Base-by-base conservation (phyloP, 2,797 vertebrate species). In the Cuniculus paca region DNA sequence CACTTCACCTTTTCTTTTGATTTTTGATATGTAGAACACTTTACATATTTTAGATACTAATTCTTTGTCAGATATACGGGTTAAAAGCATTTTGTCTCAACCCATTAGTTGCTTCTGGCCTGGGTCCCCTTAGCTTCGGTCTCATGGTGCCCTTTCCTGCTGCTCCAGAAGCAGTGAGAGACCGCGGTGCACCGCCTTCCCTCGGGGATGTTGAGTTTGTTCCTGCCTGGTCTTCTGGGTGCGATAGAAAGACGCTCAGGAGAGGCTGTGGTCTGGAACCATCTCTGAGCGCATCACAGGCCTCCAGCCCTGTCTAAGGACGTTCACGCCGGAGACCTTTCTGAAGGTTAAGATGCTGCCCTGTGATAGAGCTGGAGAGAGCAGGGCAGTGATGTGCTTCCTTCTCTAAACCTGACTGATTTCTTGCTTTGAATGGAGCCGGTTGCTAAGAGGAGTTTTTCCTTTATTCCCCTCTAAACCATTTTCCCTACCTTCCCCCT, bases 21-120 rank as follows among this genome's bases (percentile, higher is more conserved):
- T 26, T 60, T 81, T 90, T 90, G 39, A 54, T 36, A 14, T 42
- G 63, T 19, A 56, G 75, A 65, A 17, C n/a, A 63, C 72, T 88
- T 96, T 82, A 77, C 17, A 65, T 90, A 70, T 42, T 84, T n/a
- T 78, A 74, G 22, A 60, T 68, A 28, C 34, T 63, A 90, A 68
- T 87, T 93, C 34, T 88, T 94, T 91, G 48, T 94, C 56, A 91
- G 61, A 39, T 65, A 31, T 14, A 45, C 74, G 36, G 77, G 91
- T 91, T 63, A 6, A 26, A 78, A 93, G 42, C 28, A 88, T 78
- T 90, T 87, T 36, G 26, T 34, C 13, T 88, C 36, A 85, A 42
- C 80, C 34, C 63, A 8, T 50, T 65, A 17, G 48, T 48, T 88
- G 74, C 17, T 58, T 90, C 91, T 82, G 54, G 48, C n/a, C 90